Conservation (phyloP, 2,797 vertebrate species). For the Muscicapa comitata region DNA sequence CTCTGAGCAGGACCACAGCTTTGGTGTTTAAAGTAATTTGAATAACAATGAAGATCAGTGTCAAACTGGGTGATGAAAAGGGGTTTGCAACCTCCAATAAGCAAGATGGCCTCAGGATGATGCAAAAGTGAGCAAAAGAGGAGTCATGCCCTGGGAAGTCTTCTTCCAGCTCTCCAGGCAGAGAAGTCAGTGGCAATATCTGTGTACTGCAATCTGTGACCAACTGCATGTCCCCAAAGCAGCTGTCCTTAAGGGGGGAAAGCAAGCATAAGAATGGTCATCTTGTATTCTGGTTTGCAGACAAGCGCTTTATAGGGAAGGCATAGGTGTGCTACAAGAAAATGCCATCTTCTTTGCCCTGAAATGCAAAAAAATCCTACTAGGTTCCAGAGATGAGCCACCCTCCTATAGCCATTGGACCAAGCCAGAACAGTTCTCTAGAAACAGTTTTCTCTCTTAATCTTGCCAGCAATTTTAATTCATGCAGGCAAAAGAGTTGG, state of each 20-base stretch:
- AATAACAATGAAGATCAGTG: not conserved
- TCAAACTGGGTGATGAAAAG: not conserved
- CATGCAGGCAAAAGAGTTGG: not conserved
- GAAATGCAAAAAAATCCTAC: not conserved
- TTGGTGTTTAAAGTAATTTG: not conserved
- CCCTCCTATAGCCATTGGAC: rapidly evolving
- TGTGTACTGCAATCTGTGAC: not conserved
- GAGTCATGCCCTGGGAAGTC: not conserved
- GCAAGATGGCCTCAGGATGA: not conserved
- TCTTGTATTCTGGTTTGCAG: not conserved
- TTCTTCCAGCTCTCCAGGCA: not conserved
- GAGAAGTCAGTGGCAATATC: not conserved
- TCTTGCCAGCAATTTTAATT: not conserved
- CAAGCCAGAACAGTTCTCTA: not conserved
- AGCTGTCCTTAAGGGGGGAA: not conserved
- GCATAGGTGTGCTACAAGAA: not conserved
- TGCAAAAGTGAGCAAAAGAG: not conserved
- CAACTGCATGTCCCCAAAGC: not conserved
- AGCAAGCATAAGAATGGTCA: not conserved
- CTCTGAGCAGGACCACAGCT: not conserved
- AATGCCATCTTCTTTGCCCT: not conserved
- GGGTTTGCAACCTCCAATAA: not conserved
- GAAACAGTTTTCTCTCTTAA: not conserved
- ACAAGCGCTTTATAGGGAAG: not conserved
- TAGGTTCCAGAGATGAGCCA: not conserved